Base-by-base conservation (phyloP, 2,888 invertebrate genomes). In the Dusona sp. region DNA sequence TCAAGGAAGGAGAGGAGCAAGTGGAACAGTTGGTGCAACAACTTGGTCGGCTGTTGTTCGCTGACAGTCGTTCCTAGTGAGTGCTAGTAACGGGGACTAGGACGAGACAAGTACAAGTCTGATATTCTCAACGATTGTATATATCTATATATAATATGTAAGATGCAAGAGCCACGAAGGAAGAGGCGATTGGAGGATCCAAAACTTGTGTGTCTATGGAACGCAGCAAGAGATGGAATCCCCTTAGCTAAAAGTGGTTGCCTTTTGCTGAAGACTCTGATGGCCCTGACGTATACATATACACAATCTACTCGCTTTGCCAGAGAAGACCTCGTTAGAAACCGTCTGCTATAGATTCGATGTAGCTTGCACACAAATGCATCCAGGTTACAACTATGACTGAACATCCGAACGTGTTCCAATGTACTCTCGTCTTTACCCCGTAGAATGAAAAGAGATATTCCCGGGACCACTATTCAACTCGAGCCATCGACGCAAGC, bases 1-100 rank as follows among this genome's bases (percentile, higher is more conserved):
- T 42, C 38, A 74, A 81, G 81, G 57, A 75, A 54, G 48, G 48
- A 22, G 25, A 72, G 65, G 57, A n/a, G 38, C 77, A 48, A 72
- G 57, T 51, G 42, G 65, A 85, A 79, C 85, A 88, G 88, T 87
- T 83, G 87, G 87, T 54, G 84, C 75, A 82, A 87, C 89, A 90
- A 89, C 87, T 90, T 89, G 72, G 74, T 82, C 77, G 77, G 78
- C 79, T 85, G 85, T 85, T 85, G 65, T 85, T 74, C 48, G 82
- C 86, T 80, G 85, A 89, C 88, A 84, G 88, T 88, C 86, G 88
- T 87, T 85, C 48, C 84, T 36, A 57, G 51, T 38, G 75, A 57
- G 61, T 42, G 48, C 65, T 68, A 57, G 77, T 74, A 51, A 64
- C 65, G 19, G 42, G 57, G 64, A 42, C 33, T 67, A 48, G 54